These are phyloP conservation scores for Oreochromis niloticus DNA, from an alignment of 2,113 vertebrate species.

Conservation along the genomic window DNA sequence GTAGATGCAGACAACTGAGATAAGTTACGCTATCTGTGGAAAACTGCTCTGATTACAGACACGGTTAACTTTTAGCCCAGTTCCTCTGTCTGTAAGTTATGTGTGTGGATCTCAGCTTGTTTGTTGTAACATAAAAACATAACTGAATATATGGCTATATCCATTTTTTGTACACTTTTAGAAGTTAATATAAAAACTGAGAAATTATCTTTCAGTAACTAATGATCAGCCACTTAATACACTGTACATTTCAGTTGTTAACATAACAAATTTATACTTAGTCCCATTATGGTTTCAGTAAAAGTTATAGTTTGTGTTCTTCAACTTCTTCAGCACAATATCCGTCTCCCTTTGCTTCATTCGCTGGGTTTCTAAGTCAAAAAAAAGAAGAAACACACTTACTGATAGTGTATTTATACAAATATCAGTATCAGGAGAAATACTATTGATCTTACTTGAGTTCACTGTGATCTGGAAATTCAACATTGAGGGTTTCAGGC, in stretches of 20 bases:
- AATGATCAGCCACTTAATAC: background rate
- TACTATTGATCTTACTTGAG: conserved; percentile 14
- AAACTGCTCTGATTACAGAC: background rate
- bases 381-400: background rate
- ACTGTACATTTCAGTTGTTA: background rate
- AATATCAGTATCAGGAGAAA: background rate
- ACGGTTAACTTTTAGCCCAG: background rate
- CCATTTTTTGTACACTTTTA: background rate
- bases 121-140: background rate
- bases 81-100: background rate
- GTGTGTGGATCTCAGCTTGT: background rate
- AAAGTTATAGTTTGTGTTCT: background rate
- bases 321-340: background rate
- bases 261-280: background rate
- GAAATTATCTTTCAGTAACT: background rate
- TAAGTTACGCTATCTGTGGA: background rate
- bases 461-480: conserved; percentile 69
- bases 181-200: background rate
- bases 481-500: conserved; percentile 72
- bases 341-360: background rate
- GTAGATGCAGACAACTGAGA: accelerated
- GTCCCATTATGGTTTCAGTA: background rate
- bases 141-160: background rate
- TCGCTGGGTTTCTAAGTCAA: background rate
- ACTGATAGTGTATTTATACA: background rate